Conservation (phyloP, 2,888 invertebrate genomes). For the Cosmorhoe ocellata region DNA sequence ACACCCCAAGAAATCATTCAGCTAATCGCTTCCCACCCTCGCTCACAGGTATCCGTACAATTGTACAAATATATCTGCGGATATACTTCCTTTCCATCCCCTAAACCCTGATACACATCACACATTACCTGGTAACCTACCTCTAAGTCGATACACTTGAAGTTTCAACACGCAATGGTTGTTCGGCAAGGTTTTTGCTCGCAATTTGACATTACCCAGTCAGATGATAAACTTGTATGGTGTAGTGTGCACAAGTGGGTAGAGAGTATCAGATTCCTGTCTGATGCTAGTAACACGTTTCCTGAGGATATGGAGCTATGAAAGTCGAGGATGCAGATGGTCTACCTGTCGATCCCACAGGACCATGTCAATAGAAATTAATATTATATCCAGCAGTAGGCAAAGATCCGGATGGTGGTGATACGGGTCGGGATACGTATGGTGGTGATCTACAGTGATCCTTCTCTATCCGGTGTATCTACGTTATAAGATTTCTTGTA, state of each 20-base stretch:
- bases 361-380: too few relatives aligned
- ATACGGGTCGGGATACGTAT: too few relatives aligned
- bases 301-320: constrained; percentile 22
- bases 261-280: constrained; percentile 11
- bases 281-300: constrained; percentile 12
- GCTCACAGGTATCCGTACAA: constrained; percentile 31
- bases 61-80: constrained; percentile 32
- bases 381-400: too few relatives aligned
- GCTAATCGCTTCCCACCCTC: constrained; percentile 25
- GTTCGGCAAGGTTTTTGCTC: background rate
- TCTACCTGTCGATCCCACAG: constrained; percentile 10
- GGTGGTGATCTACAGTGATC: too few relatives aligned
- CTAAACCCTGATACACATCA: background rate
- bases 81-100: constrained; percentile 20
- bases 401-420: too few relatives aligned
- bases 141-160: background rate
- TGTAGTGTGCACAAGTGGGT: constrained; percentile 26
- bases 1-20: constrained; percentile 16
- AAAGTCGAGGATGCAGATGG: constrained; percentile 21
- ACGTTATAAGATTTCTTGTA: too few relatives aligned
- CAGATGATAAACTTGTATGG: background rate
- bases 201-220: too few relatives aligned
- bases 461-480: too few relatives aligned
- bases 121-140: background rate
- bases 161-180: constrained; percentile 1